Evolutionary conservation across 1,140 invertebrate genomes (phyloP).

Genomic region (Tyrophagus putrescentiae): DNA sequence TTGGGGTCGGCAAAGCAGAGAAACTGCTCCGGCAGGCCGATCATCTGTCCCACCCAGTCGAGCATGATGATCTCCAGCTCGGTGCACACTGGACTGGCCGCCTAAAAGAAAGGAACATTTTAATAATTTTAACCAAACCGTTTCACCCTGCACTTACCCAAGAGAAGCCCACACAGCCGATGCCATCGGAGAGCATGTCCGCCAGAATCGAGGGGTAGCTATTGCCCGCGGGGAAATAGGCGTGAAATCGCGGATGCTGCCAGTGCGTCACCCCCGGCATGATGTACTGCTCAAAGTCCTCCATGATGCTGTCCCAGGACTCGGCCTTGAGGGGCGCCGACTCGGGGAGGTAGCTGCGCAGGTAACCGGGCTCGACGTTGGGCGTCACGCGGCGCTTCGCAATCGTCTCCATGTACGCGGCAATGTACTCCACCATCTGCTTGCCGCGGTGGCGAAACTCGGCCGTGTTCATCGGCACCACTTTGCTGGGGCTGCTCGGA

Average conservation of each 20-base stretch:
- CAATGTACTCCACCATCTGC: conserved; percentile 97
- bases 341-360: conserved; percentile 59
- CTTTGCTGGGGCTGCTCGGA: neutral
- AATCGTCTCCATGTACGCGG: conserved; percentile 79
- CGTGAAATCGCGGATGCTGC: conserved; percentile 97
- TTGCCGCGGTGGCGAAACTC: conserved; percentile 55
- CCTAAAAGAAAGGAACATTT: conserved; percentile 29
- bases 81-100: conserved; percentile 40
- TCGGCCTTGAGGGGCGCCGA: conserved; percentile 74
- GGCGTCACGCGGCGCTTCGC: conserved; percentile 63
- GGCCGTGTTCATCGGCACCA: conserved; percentile 61
- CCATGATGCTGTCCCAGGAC: conserved; percentile 78
- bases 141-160: conserved; percentile 54
- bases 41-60: conserved; percentile 42
- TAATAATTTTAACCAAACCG: neutral
- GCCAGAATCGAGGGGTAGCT: conserved; percentile 92
- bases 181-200: conserved; percentile 89
- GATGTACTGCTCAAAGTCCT: conserved; percentile 83
- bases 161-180: conserved; percentile 95
- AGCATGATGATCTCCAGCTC: conserved; percentile 41
- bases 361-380: conserved; percentile 77
- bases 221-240: conserved; percentile 95
- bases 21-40: conserved; percentile 41
- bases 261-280: conserved; percentile 98
- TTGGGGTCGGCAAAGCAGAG: conserved; percentile 38